Evolutionary conservation across 2,797 vertebrate genomes (phyloP).

Genomic region (Falco naumanni): DNA sequence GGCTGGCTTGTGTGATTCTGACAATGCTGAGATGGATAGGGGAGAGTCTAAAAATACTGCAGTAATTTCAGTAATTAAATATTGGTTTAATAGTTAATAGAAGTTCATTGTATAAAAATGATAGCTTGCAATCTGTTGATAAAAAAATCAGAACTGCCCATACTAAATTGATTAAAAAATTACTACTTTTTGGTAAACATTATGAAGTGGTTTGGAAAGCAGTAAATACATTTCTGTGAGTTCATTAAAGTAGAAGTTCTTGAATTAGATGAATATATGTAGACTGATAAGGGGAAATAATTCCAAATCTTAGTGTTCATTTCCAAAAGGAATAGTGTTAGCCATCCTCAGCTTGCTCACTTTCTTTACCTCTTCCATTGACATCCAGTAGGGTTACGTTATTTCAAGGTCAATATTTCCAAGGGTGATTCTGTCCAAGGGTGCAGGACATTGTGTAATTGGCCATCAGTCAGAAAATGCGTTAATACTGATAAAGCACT

Average conservation of each 20-base stretch:
- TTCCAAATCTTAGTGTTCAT: neutral
- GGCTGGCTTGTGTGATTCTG: neutral
- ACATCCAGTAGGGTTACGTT: neutral
- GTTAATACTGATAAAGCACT: neutral
- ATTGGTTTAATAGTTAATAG: neutral
- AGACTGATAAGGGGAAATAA: neutral
- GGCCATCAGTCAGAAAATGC: conserved; percentile 27
- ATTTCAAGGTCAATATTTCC: conserved; percentile 27
- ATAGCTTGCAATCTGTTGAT: neutral
- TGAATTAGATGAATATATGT: neutral
- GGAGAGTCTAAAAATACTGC: neutral
- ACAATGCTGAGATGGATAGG: neutral
- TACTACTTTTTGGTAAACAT: neutral
- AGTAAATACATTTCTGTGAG: neutral
- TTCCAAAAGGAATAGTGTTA: neutral
- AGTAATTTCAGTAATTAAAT: neutral
- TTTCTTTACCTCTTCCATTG: conserved; percentile 1
- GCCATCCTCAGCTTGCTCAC: neutral
- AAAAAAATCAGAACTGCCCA: neutral
- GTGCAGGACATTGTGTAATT: neutral
- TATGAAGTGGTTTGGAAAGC: neutral
- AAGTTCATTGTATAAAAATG: neutral
- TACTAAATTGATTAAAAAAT: neutral
- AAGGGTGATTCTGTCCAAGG: conserved; percentile 28
- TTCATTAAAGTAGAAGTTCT: neutral